phyloP scores from a whole-genome alignment of 2,797 vertebrate species.

The Phataginus tetradactyla region DNA sequence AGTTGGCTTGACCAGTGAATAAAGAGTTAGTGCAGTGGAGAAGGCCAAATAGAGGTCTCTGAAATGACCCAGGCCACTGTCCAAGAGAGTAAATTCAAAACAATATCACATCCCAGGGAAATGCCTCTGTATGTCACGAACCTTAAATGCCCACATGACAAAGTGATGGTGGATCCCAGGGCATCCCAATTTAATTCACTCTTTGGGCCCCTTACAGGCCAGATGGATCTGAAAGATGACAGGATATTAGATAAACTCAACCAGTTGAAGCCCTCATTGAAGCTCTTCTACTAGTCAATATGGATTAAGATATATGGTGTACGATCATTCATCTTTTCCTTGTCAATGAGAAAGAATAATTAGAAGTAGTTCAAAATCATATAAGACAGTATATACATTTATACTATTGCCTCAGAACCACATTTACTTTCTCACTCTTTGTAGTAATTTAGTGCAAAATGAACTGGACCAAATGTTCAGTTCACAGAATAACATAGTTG shows the following conservation, averaged over 20 bases:
- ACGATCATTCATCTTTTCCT: neutral
- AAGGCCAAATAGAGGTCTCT: neutral
- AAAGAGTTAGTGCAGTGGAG: neutral
- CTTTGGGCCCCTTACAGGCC: neutral
- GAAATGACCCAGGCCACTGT: rapidly evolving
- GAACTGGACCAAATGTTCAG: neutral
- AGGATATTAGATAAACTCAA: neutral
- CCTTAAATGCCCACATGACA: neutral
- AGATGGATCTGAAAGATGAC: neutral
- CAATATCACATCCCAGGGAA: neutral
- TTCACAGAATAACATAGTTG: neutral
- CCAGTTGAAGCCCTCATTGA: neutral
- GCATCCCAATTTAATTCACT: neutral
- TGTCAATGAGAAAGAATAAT: neutral
- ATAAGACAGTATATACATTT: neutral
- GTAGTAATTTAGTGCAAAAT: neutral
- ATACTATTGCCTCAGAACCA: neutral
- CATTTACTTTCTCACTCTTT: neutral
- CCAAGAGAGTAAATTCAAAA: neutral
- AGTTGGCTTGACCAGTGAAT: neutral
- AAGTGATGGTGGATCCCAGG: rapidly evolving
- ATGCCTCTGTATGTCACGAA: neutral
- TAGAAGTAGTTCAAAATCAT: neutral
- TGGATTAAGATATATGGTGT: neutral
- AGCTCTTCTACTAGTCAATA: neutral